A percentile compares a stretch with the other conserved stretches of the same genome.
Conservation (phyloP, 1,140 invertebrate genomes). For the Bicyclus anynana region DNA sequence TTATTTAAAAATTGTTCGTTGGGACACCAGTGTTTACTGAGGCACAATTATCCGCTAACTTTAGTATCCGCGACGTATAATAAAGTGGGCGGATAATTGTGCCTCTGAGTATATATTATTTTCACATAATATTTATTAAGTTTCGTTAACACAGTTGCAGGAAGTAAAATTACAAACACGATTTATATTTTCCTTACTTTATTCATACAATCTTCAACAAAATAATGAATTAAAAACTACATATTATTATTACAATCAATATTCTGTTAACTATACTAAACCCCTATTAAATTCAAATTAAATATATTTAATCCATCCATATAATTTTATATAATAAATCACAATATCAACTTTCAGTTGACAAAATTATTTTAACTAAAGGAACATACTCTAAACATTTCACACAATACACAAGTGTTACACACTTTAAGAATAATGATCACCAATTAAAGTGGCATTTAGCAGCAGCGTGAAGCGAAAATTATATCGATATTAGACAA, state of each 20-base stretch:
- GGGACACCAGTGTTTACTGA: too few species aligned
- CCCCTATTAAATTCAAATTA: slow-evolving; percentile 61
- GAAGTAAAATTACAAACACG: slow-evolving; percentile 23
- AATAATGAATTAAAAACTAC: slow-evolving; percentile 59
- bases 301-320: slow-evolving; percentile 60
- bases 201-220: slow-evolving; percentile 72
- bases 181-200: slow-evolving; percentile 53
- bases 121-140: too few species aligned
- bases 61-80: too few species aligned
- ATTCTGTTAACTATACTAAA: slow-evolving; percentile 53
- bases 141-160: too few species aligned
- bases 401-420: slow-evolving; percentile 50
- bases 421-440: slow-evolving; percentile 44
- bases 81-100: too few species aligned
- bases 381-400: slow-evolving; percentile 62
- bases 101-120: too few species aligned
- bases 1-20: too few species aligned
- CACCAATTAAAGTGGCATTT: slow-evolving; percentile 14
- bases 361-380: slow-evolving; percentile 69
- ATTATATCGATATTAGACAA: background rate
- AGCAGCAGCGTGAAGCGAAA: background rate
- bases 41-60: too few species aligned
- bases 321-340: slow-evolving; percentile 65
- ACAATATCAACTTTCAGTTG: slow-evolving; percentile 74
- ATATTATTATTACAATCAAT: slow-evolving; percentile 55